phyloP scores from a whole-genome alignment of 2,113 vertebrate species.

The Notarius quadriscutis region DNA sequence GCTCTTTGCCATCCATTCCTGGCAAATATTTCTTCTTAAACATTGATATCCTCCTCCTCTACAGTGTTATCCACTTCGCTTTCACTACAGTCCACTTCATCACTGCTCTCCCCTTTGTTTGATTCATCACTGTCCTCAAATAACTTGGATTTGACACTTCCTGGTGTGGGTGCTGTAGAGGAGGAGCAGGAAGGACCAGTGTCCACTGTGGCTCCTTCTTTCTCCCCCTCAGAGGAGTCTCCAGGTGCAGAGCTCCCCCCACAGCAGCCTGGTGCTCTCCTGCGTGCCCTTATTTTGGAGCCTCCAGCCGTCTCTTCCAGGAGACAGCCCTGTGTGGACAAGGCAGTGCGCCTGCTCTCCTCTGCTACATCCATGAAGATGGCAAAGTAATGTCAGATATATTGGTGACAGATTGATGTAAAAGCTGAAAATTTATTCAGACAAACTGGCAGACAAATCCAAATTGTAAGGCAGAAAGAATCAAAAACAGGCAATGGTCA shows the following conservation, averaged over 20 bases:
- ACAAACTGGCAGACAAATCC: too few relatives aligned
- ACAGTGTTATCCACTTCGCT: slow-evolving; percentile 83
- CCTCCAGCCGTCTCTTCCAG: slow-evolving; percentile 31
- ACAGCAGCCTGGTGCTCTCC: slow-evolving; percentile 57
- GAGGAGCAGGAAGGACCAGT: slow-evolving; percentile 96
- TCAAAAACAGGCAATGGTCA: too few relatives aligned
- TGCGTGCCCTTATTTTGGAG: slow-evolving; percentile 69
- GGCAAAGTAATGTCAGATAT: too few relatives aligned
- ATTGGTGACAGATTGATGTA: too few relatives aligned
- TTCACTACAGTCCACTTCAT: slow-evolving; percentile 80
- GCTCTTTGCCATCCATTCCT: slow-evolving; percentile 98
- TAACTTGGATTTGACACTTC: slow-evolving; percentile 90
- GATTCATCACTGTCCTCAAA: slow-evolving; percentile 99
- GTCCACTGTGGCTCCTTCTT: slow-evolving; percentile 78
- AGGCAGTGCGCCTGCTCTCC: too few relatives aligned
- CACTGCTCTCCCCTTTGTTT: slow-evolving; percentile 83
- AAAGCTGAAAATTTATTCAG: too few relatives aligned
- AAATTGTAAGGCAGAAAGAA: too few relatives aligned
- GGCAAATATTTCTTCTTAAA: slow-evolving; percentile 89
- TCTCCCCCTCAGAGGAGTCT: slow-evolving; percentile 62
- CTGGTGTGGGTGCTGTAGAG: slow-evolving; percentile 76
- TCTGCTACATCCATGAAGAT: too few relatives aligned
- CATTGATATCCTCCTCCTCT: slow-evolving; percentile 68
- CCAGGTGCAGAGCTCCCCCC: slow-evolving; percentile 70
- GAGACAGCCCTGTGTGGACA: too few relatives aligned